These are phyloP conservation scores for Epsilonema sp. DNA, from an alignment of 2,888 invertebrate genomes.

Conservation along the genomic window DNA sequence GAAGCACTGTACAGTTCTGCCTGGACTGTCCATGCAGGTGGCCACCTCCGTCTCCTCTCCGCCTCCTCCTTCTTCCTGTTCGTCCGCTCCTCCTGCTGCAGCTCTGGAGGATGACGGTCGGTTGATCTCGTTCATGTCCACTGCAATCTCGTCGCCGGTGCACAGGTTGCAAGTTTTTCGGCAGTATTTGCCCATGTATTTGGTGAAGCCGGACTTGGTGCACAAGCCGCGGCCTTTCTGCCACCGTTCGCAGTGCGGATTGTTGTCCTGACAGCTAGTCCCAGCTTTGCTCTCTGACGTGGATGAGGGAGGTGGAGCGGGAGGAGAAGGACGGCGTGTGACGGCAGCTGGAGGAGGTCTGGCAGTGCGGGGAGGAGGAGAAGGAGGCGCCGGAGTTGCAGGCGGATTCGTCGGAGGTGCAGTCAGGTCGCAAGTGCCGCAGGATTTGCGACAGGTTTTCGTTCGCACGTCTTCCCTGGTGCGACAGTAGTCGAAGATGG, in stretches of 20 bases:
- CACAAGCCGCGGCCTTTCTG: neutral
- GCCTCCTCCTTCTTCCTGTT: no score
- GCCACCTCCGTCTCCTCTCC: no score
- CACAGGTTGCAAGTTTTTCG: conserved; percentile 1
- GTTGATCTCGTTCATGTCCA: no score
- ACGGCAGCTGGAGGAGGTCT: neutral
- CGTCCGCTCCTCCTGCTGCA: no score
- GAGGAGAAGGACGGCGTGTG: neutral
- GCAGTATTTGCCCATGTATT: conserved; percentile 1
- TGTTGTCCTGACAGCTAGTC: neutral
- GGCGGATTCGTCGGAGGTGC: no score
- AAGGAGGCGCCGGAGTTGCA: neutral
- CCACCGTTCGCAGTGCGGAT: conserved; percentile 2
- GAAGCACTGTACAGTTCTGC: no score
- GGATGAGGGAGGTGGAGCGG: neutral
- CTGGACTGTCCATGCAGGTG: no score
- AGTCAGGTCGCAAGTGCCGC: conserved; percentile 2
- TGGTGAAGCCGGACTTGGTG: neutral
- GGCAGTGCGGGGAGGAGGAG: neutral
- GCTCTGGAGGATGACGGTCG: no score
- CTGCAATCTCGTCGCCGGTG: neutral
- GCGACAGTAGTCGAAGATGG: conserved; percentile 20
- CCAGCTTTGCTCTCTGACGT: no score
- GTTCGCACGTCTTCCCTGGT: conserved; percentile 3
- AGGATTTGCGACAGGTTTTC: neutral